These are phyloP conservation scores for Vanessa tameamea DNA, from an alignment of 1,140 invertebrate species.

Conservation along the genomic window DNA sequence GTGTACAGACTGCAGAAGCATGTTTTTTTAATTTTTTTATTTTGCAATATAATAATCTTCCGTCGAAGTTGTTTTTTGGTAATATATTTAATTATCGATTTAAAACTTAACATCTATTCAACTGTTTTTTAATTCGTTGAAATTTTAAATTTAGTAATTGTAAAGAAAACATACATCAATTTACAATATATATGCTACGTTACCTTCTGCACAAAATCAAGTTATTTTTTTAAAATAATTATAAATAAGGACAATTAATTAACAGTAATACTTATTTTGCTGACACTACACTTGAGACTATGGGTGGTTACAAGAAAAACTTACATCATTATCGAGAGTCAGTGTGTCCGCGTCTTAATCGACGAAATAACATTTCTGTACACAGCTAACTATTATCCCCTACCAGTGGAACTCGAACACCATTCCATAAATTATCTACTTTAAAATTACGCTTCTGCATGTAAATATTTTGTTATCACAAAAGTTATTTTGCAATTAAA, in stretches of 20 bases:
- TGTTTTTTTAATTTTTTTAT: not conserved
- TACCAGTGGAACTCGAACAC: slow-evolving; percentile 39
- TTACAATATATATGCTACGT: no score
- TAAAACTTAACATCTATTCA: no score
- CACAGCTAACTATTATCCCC: slow-evolving; percentile 37
- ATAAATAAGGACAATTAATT: not conserved
- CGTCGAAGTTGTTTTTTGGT: not conserved
- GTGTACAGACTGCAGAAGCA: slow-evolving; percentile 57
- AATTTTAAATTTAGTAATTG: no score
- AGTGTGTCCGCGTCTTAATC: slow-evolving; percentile 63
- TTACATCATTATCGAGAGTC: slow-evolving; percentile 74
- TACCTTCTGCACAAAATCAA: not conserved
- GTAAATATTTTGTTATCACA: no score
- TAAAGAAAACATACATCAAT: no score
- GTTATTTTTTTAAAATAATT: not conserved
- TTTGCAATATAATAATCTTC: not conserved
- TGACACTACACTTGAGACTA: slow-evolving; percentile 44
- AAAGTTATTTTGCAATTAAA: no score
- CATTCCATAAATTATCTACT: not conserved
- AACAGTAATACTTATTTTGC: slow-evolving; percentile 27
- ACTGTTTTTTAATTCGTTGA: no score
- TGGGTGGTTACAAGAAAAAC: slow-evolving; percentile 57
- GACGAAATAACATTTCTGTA: slow-evolving; percentile 57
- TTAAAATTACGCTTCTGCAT: not conserved
- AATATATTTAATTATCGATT: not conserved